Conservation (phyloP, 2,113 vertebrate genomes). For the Microcebus murinus region DNA sequence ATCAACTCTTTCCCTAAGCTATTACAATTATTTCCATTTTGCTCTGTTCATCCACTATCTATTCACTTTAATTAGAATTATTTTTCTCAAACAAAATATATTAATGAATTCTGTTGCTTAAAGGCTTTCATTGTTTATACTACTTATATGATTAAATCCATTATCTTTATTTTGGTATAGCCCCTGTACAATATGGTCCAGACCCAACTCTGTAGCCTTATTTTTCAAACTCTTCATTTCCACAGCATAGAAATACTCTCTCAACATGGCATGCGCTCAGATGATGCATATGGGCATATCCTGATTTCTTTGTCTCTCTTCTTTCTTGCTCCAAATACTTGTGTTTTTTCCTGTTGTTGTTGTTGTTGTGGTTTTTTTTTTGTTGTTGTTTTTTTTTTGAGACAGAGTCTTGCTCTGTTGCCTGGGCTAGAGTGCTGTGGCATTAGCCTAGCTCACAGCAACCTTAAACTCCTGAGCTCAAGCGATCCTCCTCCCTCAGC, state of each 20-base stretch:
- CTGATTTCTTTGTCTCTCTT: not conserved
- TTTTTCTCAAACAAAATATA: not conserved
- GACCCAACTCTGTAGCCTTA: not conserved
- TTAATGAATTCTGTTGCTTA: not conserved
- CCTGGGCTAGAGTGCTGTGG: too few relatives aligned
- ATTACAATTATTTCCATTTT: not conserved
- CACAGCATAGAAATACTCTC: not conserved
- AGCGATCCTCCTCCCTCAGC: too few relatives aligned
- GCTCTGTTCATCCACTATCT: not conserved
- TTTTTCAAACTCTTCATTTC: not conserved
- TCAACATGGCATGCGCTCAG: accelerated
- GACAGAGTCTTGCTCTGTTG: too few relatives aligned
- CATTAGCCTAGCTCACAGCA: too few relatives aligned
- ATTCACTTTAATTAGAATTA: not conserved
- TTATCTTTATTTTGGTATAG: not conserved
- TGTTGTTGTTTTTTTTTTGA: too few relatives aligned
- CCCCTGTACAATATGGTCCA: not conserved
- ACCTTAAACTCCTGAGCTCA: too few relatives aligned
- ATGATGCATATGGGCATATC: not conserved
- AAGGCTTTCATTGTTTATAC: not conserved
- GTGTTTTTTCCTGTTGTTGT: too few relatives aligned
- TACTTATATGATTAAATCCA: not conserved
- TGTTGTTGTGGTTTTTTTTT: too few relatives aligned
- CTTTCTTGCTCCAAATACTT: not conserved
- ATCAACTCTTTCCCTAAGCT: not conserved